Percentiles rank a stretch among this genome's conserved stretches.
Evolutionary conservation across 2,797 vertebrate genomes (phyloP).

Genomic region (Acipenser transmontanus): DNA sequence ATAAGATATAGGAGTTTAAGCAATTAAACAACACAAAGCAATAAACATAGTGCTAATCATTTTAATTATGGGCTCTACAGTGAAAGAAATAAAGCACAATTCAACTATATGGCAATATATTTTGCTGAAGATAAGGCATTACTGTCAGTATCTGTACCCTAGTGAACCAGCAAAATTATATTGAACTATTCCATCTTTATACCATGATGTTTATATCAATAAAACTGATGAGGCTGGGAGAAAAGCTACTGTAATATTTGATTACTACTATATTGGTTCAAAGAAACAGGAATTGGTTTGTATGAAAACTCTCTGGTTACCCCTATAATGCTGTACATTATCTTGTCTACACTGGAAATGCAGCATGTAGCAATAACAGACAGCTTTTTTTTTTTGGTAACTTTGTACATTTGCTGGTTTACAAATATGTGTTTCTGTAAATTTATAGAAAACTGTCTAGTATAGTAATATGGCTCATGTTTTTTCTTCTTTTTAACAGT

Average conservation of each 20-base stretch:
- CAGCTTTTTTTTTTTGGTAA: no score
- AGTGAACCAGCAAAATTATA: conserved; percentile 18
- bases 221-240: conserved; percentile 19
- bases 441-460: no score
- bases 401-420: no score
- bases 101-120: conserved; percentile 9
- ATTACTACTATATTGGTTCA: conserved; percentile 4
- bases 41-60: conserved; percentile 12
- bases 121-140: conserved; percentile 12
- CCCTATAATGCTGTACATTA: no score
- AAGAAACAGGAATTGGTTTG: conserved; percentile 7
- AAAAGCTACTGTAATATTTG: conserved; percentile 4
- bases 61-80: conserved; percentile 8
- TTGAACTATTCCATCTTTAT: conserved; percentile 17
- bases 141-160: conserved; percentile 17
- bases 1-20: conserved; percentile 6
- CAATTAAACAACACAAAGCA: conserved; percentile 9
- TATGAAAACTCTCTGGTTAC: not conserved
- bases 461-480: no score
- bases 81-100: conserved; percentile 14
- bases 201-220: conserved; percentile 16
- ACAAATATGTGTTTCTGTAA: no score
- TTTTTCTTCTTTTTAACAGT: no score
- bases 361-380: no score
- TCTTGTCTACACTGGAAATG: no score